phyloP scores from a whole-genome alignment of 2,113 vertebrate species.

The Megaceryle torquata region DNA sequence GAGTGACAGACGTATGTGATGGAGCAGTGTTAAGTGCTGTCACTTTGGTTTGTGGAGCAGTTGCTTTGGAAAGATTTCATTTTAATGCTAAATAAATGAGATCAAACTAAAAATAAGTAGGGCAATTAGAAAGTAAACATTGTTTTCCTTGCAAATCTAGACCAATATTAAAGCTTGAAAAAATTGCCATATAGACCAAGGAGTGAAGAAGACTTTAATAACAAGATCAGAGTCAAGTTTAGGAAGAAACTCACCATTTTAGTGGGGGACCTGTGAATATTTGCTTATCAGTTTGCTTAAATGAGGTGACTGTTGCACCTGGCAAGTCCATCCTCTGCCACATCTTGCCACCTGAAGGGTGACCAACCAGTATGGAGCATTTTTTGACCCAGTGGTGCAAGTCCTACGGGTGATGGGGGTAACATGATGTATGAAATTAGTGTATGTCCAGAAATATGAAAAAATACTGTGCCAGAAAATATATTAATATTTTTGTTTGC shows the following conservation, averaged over 20 bases:
- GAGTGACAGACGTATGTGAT: slow-evolving; percentile 7
- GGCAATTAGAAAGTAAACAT: background rate
- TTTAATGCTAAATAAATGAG: background rate
- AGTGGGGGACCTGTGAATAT: background rate
- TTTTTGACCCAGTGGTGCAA: background rate
- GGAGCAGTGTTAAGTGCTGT: background rate
- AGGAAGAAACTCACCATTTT: background rate
- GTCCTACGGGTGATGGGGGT: background rate
- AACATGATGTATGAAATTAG: background rate
- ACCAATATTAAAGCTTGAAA: background rate
- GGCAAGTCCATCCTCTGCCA: background rate
- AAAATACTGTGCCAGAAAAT: background rate
- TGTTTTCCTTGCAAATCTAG: background rate
- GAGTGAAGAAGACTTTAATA: background rate
- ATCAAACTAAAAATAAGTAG: background rate
- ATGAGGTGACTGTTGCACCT: background rate
- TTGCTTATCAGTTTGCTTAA: background rate
- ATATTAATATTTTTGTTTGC: background rate
- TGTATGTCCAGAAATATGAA: background rate
- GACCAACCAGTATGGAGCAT: background rate
- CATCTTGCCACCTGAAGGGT: background rate
- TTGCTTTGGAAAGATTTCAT: background rate
- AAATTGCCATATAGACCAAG: background rate
- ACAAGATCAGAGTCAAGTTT: background rate
- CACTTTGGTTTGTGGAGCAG: background rate